Percentiles rank a stretch among this genome's conserved stretches.
phyloP scores from a whole-genome alignment of 2,797 vertebrate genomes.

The Microcaecilia unicolor region DNA sequence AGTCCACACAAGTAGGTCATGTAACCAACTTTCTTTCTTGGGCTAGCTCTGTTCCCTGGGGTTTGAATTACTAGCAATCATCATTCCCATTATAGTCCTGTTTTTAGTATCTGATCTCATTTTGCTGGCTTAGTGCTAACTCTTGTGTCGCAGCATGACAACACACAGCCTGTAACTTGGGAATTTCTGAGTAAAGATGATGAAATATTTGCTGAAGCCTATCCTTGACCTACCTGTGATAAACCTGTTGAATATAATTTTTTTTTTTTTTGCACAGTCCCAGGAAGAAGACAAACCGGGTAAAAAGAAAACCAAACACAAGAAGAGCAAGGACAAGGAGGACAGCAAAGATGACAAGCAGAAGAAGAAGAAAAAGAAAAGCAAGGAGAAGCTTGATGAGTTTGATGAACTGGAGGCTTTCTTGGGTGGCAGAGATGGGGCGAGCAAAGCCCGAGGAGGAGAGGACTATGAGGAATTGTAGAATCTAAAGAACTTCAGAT shows the following conservation, averaged over 20 bases:
- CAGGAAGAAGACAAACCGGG: constrained; percentile 81
- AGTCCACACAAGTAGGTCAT: too few species aligned
- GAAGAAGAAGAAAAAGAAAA: constrained; percentile 47
- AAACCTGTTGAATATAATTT: background rate
- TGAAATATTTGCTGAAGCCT: background rate
- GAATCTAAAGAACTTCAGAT: too few species aligned
- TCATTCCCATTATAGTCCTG: too few species aligned
- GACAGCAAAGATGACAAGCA: constrained; percentile 55
- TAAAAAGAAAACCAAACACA: constrained; percentile 77
- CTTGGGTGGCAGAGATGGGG: constrained; percentile 61
- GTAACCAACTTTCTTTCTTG: too few species aligned
- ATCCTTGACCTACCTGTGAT: background rate
- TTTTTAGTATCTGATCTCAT: too few species aligned
- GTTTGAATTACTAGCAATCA: too few species aligned
- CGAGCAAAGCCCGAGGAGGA: constrained; percentile 55
- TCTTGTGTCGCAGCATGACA: too few species aligned
- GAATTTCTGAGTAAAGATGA: too few species aligned
- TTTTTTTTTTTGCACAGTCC: too few species aligned
- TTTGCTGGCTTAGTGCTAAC: too few species aligned
- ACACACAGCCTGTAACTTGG: too few species aligned
- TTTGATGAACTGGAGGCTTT: constrained; percentile 89
- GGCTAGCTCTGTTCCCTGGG: too few species aligned
- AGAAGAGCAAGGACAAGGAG: constrained; percentile 68
- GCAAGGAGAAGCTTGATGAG: constrained; percentile 58
- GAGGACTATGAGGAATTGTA: constrained; percentile 94